Conservation (phyloP, 2,113 vertebrate genomes). For the Hippocampus barbouri region DNA sequence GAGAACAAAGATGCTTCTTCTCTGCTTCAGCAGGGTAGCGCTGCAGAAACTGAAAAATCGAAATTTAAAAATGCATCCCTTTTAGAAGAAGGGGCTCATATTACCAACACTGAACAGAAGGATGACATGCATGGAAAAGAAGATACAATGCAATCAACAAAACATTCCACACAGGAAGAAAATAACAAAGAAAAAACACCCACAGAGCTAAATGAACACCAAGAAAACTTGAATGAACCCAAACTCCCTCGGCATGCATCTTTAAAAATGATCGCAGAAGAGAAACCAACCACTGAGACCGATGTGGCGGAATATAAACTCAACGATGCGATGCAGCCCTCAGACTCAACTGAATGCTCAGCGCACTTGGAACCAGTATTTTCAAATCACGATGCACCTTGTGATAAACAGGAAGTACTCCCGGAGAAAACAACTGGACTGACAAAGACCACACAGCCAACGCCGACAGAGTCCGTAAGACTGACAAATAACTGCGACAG, state of each 20-base stretch:
- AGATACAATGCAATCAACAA: slow-evolving; percentile 15
- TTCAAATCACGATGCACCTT: slow-evolving; percentile 29
- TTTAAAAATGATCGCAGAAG: slow-evolving; percentile 17
- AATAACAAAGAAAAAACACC: slow-evolving; percentile 24
- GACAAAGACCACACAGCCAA: slow-evolving; percentile 27
- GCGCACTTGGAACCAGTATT: slow-evolving; percentile 33
- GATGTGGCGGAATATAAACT: slow-evolving; percentile 28
- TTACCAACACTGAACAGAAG: slow-evolving; percentile 20
- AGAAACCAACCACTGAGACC: slow-evolving; percentile 27
- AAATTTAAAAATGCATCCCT: slow-evolving; percentile 6
- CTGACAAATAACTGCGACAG: slow-evolving; percentile 21
- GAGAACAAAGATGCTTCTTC: slow-evolving; percentile 29
- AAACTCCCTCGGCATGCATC: slow-evolving; percentile 17
- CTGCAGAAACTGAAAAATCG: slow-evolving; percentile 29
- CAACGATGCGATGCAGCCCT: slow-evolving; percentile 16
- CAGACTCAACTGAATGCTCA: slow-evolving; percentile 20
- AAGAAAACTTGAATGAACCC: slow-evolving; percentile 15
- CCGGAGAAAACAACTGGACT: slow-evolving; percentile 20
- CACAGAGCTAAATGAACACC: slow-evolving; percentile 24
- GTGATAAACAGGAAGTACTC: slow-evolving; percentile 23
- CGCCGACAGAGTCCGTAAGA: slow-evolving; percentile 28
- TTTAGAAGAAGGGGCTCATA: slow-evolving; percentile 15
- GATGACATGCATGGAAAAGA: slow-evolving; percentile 36
- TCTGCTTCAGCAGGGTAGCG: slow-evolving; percentile 9
- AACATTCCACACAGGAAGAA: slow-evolving; percentile 20